Conservation (phyloP, 2,113 vertebrate genomes). For the Isurus oxyrinchus region DNA sequence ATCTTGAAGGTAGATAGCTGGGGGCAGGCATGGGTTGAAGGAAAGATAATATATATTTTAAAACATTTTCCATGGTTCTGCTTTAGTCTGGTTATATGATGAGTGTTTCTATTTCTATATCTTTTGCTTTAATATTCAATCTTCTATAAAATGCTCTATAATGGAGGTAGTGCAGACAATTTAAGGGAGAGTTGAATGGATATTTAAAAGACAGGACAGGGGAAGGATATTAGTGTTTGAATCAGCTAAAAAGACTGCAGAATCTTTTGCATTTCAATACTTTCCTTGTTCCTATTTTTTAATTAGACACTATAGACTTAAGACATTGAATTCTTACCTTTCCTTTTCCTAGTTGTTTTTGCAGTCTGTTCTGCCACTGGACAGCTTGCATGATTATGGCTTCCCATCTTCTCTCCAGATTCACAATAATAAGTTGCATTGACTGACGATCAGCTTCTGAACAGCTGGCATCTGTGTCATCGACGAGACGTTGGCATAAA, state of each 20-base stretch:
- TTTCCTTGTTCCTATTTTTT: neutral
- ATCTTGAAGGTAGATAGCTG: neutral
- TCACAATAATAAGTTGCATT: slow-evolving; percentile 85
- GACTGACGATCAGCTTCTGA: slow-evolving; percentile 79
- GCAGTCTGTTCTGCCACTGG: slow-evolving; percentile 88
- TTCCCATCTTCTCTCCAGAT: slow-evolving; percentile 94
- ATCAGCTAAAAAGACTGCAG: neutral
- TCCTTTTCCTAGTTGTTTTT: slow-evolving; percentile 66
- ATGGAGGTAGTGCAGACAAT: neutral
- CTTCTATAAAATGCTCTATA: neutral
- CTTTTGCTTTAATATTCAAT: neutral
- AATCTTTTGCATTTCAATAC: neutral
- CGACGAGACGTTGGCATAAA: slow-evolving; percentile 85
- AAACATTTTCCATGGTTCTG: neutral
- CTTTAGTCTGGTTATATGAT: neutral
- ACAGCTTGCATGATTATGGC: slow-evolving; percentile 96
- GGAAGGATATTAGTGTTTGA: neutral
- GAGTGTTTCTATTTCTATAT: neutral
- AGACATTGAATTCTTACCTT: slow-evolving; percentile 58
- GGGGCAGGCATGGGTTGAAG: neutral
- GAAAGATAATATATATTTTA: neutral
- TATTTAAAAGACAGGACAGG: neutral
- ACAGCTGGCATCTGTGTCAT: slow-evolving; percentile 71
- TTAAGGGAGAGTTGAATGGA: neutral
- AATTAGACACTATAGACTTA: neutral